A percentile compares a stretch with the other conserved stretches of the same genome.
phyloP scores from a whole-genome alignment of 2,113 vertebrate genomes.

The Galbula dea region DNA sequence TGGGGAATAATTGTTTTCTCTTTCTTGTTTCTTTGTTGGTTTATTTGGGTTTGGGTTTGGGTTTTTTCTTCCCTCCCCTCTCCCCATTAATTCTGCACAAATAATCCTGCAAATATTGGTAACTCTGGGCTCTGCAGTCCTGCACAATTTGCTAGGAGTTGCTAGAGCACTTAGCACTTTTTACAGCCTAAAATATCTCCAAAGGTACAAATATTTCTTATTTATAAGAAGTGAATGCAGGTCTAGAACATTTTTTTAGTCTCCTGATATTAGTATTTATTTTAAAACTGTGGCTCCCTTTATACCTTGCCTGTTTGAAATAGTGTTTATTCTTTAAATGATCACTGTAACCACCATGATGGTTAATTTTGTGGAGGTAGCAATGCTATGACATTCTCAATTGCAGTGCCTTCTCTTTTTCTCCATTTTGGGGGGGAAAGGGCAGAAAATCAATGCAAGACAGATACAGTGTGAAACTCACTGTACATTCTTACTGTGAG shows the following conservation, averaged over 20 bases:
- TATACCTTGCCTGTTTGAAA: not conserved
- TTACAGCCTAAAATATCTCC: not conserved
- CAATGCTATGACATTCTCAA: not conserved
- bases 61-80: too few species aligned
- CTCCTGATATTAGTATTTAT: not conserved
- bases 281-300: not conserved
- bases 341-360: not conserved
- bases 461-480: not conserved
- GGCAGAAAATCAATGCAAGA: constrained; percentile 44
- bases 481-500: not conserved
- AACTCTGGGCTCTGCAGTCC: not conserved
- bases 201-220: not conserved
- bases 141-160: not conserved
- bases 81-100: not conserved
- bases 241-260: not conserved
- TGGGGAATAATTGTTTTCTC: too few species aligned
- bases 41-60: too few species aligned
- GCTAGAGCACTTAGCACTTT: not conserved
- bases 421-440: not conserved
- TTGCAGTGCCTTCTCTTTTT: not conserved
- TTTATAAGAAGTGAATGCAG: not conserved
- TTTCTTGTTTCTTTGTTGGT: too few species aligned
- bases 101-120: not conserved
- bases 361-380: not conserved
- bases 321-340: not conserved